Conservation (phyloP, 2,797 vertebrate species). For the Crax fasciolata region DNA sequence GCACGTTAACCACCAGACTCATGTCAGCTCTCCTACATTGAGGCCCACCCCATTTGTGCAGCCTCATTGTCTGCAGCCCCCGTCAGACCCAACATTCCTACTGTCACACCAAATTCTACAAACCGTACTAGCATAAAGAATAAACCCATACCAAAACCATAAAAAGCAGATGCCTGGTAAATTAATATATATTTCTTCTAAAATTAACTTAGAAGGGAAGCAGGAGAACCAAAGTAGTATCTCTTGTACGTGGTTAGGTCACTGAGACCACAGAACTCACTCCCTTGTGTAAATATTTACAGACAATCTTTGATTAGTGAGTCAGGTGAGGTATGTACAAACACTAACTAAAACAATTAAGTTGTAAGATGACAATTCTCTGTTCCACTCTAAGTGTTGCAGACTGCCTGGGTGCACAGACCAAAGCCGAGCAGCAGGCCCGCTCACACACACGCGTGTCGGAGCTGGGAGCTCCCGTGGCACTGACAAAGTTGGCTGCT, state of each 20-base stretch:
- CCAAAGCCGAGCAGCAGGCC: background rate
- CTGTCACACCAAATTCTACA: background rate
- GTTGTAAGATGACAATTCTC: background rate
- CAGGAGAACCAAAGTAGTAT: background rate
- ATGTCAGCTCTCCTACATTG: background rate
- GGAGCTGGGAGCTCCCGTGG: too few species aligned
- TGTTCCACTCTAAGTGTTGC: background rate
- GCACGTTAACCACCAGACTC: background rate
- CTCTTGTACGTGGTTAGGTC: background rate
- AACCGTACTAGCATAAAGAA: background rate
- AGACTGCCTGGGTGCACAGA: background rate
- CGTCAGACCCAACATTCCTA: background rate
- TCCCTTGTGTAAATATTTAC: background rate
- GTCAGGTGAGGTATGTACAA: background rate
- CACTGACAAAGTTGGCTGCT: background rate
- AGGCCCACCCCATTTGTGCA: accelerated
- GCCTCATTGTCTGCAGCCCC: background rate
- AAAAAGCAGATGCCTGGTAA: background rate
- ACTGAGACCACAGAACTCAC: background rate
- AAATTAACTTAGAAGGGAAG: background rate
- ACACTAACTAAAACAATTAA: background rate
- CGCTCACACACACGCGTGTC: background rate
- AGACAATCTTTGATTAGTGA: background rate
- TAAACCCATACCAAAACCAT: background rate
- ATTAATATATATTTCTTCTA: background rate